Base-by-base conservation (phyloP, 2,113 vertebrate species). In the Onychostruthus taczanowskii region DNA sequence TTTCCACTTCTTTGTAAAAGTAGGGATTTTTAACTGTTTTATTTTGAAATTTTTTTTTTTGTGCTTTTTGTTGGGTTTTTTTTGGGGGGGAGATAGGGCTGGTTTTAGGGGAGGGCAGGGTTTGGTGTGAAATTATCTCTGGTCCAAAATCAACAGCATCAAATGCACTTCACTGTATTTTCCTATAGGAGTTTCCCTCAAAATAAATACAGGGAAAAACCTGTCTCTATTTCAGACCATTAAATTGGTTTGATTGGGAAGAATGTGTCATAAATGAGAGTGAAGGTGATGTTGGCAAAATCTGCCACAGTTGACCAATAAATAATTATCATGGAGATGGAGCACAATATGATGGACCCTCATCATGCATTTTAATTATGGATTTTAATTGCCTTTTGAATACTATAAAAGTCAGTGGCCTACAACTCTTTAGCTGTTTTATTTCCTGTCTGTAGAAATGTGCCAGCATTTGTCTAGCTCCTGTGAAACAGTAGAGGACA, bases 301-400 rank as follows among this genome's bases (percentile, higher is more conserved):
- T 84, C 76, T 39, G 79, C 81, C 70, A 82, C 72, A 92, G 84
- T 12, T 96, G 89, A 94, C 72, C 18, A 1, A 90, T 84, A 95
- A 68, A 95, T 92, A 95, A 96, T 96, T 96, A 80, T 68, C 46
- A 80, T 26, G 37, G 47, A 92, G 62, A 87, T 76, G 79, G 53
- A 81, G 37, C 52, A 73, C 39, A 78, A 79, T 86, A 79, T 84
- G 81, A 62, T 74, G 77, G 81, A 84, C 64, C 39, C 33, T 86
- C 61, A 92, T 67, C 24, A 69, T 89, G 58, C 49, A 67, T 95
- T 96, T 90, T 91, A 95, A 96, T 95, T 84, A 93, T 46, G 30
- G 14, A 2, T 4, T 94, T 93, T 96, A 96, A 96, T 95, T 91
- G 58, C 53, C 62, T 93, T 95, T 78, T 81, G 49, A 94, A 93